These are phyloP conservation scores for Oceanodroma tethys DNA, from an alignment of 2,113 vertebrate species.

Conservation along the genomic window DNA sequence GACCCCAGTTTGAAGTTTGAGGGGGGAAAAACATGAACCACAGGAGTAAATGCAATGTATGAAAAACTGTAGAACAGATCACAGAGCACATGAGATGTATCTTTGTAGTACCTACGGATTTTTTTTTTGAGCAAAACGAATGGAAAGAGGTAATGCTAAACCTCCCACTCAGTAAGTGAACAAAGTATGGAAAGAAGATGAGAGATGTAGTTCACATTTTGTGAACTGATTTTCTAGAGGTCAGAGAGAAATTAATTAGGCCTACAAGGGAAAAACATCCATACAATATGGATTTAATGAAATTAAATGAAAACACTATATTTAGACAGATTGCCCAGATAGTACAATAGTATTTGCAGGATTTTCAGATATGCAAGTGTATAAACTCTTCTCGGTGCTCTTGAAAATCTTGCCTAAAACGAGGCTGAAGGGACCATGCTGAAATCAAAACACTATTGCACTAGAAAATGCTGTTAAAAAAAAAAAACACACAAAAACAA, in stretches of 20 bases:
- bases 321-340: background rate
- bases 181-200: background rate
- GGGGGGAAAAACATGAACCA: background rate
- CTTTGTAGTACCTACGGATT: background rate
- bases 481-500: too few relatives aligned
- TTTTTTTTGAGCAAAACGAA: background rate
- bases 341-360: background rate
- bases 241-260: background rate
- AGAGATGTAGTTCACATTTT: background rate
- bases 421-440: fast-evolving
- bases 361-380: background rate
- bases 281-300: too few relatives aligned
- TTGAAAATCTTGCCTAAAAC: background rate
- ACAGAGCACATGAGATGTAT: background rate
- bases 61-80: background rate
- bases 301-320: background rate
- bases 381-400: background rate
- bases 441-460: background rate
- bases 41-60: background rate
- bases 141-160: background rate
- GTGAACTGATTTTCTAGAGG: background rate
- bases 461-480: background rate
- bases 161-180: background rate
- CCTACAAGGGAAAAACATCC: background rate
- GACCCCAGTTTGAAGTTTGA: background rate